Evolutionary conservation across 2,888 invertebrate species (phyloP), one percentile per base, ranked within the genome.

Genomic region (Drosophila barbarae): DNA sequence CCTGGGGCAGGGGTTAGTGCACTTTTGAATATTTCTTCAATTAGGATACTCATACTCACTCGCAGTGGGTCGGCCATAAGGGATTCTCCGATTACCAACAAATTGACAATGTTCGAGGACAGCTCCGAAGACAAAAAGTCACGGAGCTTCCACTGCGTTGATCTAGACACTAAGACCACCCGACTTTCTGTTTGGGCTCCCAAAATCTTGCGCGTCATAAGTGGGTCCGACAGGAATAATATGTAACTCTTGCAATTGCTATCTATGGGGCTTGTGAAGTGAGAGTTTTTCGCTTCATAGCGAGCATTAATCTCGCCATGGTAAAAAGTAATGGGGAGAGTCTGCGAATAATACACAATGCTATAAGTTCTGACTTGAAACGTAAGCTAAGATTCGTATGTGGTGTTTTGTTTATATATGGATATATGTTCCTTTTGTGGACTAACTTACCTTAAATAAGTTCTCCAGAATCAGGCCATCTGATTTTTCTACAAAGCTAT

Each of bases 71-170:
- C 91, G 51, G 91, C 89, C 76, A 92, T 92, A 53, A 93, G 91
- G 13, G 93, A 93, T 81, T 93, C 92, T 0, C 92, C 92, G 58
- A 95, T 91, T 0, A 95, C 91, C 55, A 95, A 88, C 32, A 95
- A 89, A 90, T 95, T 94, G 1, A 93, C 91, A 81, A 94, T 93
- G 85, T 91, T 91, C 77, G 93, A 92, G 0, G 95, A 93, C 3
- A 89, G 67, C 50, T 92, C 90, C 23, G 92, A 92, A 1, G 91
- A 89, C 18, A 95, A 86, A 89, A 94, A 95, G 79, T 94, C 94
- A 59, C 93, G 92, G 1, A 95, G 91, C 28, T 93, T 92, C 94
- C 94, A 95, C 77, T 94, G 94, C 0, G 94, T 93, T 2, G 94
- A 94, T 75, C 92, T 90, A 0, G 94, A 92, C 0, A 95, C 90